phyloP scores from a whole-genome alignment of 2,113 vertebrate species.

The Peromyscus californicus region DNA sequence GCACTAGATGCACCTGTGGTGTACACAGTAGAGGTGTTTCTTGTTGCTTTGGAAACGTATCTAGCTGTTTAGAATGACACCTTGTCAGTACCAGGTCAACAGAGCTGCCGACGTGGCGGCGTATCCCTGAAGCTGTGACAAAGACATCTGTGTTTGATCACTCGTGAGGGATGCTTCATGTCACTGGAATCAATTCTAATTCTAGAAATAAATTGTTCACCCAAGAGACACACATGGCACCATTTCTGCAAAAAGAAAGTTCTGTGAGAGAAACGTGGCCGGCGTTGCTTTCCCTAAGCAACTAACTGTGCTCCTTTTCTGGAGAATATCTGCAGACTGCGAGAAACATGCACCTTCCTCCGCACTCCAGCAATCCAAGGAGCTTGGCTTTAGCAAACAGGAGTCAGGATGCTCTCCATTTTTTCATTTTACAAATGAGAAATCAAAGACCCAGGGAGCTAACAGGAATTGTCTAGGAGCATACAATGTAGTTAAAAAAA shows the following conservation, averaged over 20 bases:
- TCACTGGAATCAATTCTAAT: conserved; percentile 36
- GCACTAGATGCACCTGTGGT: background rate
- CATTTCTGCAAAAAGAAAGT: background rate
- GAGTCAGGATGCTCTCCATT: background rate
- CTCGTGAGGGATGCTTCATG: conserved; percentile 55
- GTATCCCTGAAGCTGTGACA: conserved; percentile 23
- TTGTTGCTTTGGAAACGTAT: conserved; percentile 37
- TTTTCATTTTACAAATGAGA: conserved; percentile 21
- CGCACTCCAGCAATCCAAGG: background rate
- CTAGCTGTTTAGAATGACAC: background rate
- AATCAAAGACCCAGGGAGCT: background rate
- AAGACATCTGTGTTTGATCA: conserved; percentile 57
- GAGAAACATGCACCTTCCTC: background rate
- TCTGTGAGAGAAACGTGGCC: background rate
- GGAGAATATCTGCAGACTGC: background rate
- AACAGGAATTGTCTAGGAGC: background rate
- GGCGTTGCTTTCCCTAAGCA: background rate
- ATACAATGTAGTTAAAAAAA: background rate
- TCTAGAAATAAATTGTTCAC: conserved; percentile 60
- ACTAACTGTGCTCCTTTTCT: background rate
- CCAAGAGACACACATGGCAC: background rate
- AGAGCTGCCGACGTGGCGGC: background rate
- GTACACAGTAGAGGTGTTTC: background rate
- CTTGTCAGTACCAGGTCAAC: conserved; percentile 9
- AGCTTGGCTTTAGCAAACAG: background rate